Evolutionary conservation across 2,888 invertebrate species (phyloP), one percentile per base, ranked within the genome.

Genomic region (Thecophora atra): DNA sequence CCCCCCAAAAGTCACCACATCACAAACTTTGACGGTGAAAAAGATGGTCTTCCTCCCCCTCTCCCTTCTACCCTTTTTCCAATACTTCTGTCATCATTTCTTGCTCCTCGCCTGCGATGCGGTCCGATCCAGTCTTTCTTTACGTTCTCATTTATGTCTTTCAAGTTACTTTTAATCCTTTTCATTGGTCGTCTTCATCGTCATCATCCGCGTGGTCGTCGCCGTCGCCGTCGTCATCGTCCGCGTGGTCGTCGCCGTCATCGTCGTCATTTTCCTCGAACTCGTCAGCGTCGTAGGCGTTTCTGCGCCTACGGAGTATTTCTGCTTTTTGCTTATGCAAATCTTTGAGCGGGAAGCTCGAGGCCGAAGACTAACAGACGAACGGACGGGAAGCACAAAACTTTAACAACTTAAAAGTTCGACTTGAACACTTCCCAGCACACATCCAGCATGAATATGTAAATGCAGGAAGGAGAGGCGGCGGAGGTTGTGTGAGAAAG

Each of bases 401-500:
- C 69, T 69, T 69, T 42, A 47, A 60, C 60, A 69, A 69, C 69
- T 69, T 47, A n/a, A 44, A n/a, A 21, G 42, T 52, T 26, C 8
- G 7, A 62, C 28, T 19, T 17, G n/a, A 51, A 44, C 58, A 54
- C 19, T n/a, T 54, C 11, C 54, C 28, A 44, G 8, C 60, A 44
- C 58, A 68, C n/a, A n/a, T n/a, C n/a, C n/a, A n/a, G n/a, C n/a
- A n/a, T n/a, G n/a, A n/a, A n/a, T n/a, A n/a, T n/a, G n/a, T n/a
- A n/a, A n/a, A n/a, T n/a, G n/a, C n/a, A n/a, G n/a, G n/a, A n/a
- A n/a, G n/a, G n/a, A n/a, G n/a, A n/a, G n/a, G n/a, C n/a, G n/a
- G n/a, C n/a, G n/a, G 69, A 21, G n/a, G 58, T 60, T 69, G 60
- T 64, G 64, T 60, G 72, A 72, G 63, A 62, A 68, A 72, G 60